These are phyloP conservation scores for Acanthopleura granulata DNA, from an alignment of 2,888 invertebrate genomes.

Conservation along the genomic window DNA sequence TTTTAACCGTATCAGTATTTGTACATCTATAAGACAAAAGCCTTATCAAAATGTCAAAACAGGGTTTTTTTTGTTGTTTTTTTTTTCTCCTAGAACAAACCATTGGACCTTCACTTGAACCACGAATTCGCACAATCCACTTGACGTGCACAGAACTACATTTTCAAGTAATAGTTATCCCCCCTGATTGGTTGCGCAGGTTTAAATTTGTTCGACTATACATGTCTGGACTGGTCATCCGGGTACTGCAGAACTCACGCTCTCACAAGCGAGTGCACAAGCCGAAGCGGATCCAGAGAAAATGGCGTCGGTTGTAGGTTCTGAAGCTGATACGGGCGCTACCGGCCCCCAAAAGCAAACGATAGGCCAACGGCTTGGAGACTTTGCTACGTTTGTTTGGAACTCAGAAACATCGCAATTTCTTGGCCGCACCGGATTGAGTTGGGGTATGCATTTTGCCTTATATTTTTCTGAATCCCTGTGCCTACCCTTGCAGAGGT, in stretches of 20 bases:
- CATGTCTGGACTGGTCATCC: background rate
- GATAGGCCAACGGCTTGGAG: conserved; percentile 13
- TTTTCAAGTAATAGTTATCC: too few relatives aligned
- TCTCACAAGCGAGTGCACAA: conserved; percentile 6
- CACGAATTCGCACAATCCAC: too few relatives aligned
- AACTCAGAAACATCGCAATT: conserved; percentile 27
- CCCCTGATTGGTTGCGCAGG: too few relatives aligned
- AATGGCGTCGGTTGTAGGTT: conserved; percentile 16
- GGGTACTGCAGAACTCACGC: background rate
- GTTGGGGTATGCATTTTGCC: conserved; percentile 31
- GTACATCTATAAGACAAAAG: too few relatives aligned
- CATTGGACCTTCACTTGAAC: too few relatives aligned
- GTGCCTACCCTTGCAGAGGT: too few relatives aligned
- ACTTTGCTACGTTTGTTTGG: conserved; percentile 24
- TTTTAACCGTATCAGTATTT: too few relatives aligned
- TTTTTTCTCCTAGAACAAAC: too few relatives aligned
- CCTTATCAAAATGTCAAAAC: too few relatives aligned
- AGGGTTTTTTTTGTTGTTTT: too few relatives aligned
- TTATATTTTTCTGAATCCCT: too few relatives aligned
- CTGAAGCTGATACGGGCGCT: conserved; percentile 20
- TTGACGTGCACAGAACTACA: too few relatives aligned
- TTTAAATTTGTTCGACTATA: background rate
- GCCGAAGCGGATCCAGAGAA: conserved; percentile 13
- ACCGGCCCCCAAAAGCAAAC: conserved; percentile 19
- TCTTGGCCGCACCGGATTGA: conserved; percentile 35